A percentile compares a stretch with the other conserved stretches of the same genome.
These are phyloP conservation scores for Cataglyphis cursor DNA, from an alignment of 2,888 invertebrate genomes.

Conservation along the genomic window DNA sequence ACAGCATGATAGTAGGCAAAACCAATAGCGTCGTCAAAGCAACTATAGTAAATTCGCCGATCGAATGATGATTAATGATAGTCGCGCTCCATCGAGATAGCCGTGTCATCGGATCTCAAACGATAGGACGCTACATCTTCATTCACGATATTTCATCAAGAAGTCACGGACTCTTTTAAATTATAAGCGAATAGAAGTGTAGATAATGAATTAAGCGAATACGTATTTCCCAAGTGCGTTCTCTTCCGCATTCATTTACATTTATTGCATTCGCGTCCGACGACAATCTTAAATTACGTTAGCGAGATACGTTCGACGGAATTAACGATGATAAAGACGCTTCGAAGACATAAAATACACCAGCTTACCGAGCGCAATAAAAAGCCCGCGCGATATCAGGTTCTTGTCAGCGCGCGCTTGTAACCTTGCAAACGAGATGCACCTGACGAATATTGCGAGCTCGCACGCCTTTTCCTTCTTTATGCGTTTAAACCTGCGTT, in stretches of 20 bases:
- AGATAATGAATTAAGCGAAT: constrained; percentile 40
- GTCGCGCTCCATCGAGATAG: constrained; percentile 72
- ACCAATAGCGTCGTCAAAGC: constrained; percentile 47
- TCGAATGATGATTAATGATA: constrained; percentile 82
- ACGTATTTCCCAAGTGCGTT: neutral
- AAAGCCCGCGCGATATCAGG: constrained; percentile 38
- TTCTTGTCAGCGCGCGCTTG: constrained; percentile 37
- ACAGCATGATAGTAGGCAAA: constrained; percentile 51
- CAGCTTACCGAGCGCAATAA: constrained; percentile 45
- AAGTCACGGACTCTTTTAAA: constrained; percentile 44
- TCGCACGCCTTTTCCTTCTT: constrained; percentile 17
- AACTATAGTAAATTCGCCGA: constrained; percentile 59
- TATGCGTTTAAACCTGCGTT: constrained; percentile 20
- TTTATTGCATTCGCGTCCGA: constrained; percentile 6
- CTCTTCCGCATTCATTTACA: constrained; percentile 30
- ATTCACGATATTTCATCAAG: constrained; percentile 66
- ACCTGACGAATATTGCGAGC: constrained; percentile 31
- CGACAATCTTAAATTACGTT: constrained; percentile 39
- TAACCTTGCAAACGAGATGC: constrained; percentile 39
- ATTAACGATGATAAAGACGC: constrained; percentile 41
- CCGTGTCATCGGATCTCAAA: constrained; percentile 77
- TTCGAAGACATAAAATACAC: constrained; percentile 21
- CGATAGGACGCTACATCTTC: constrained; percentile 66
- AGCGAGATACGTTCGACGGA: constrained; percentile 32
- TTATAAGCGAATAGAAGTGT: constrained; percentile 63